phyloP scores from a whole-genome alignment of 1,140 invertebrate genomes.

The Drosophila bocqueti region DNA sequence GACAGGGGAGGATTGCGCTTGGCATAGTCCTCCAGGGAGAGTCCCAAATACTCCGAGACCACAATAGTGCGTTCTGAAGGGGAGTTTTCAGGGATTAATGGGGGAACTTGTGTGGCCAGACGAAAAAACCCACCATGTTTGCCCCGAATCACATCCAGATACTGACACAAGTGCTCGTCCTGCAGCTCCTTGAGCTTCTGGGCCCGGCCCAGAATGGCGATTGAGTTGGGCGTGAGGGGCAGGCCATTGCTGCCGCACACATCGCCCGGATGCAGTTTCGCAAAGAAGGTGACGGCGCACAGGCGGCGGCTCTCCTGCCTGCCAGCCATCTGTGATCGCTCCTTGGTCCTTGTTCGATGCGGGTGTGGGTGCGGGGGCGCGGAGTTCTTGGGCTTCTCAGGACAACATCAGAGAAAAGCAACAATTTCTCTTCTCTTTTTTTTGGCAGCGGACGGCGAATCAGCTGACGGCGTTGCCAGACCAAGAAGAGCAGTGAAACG shows the following conservation, averaged over 20 bases:
- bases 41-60: constrained; percentile 94
- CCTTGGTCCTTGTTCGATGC: neutral
- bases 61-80: constrained; percentile 93
- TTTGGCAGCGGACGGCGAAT: constrained; percentile 11
- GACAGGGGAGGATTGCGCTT: constrained; percentile 84
- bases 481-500: neutral
- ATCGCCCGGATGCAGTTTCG: constrained; percentile 94
- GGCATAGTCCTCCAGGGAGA: constrained; percentile 86
- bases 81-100: neutral
- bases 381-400: neutral
- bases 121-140: constrained; percentile 93
- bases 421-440: constrained; percentile 37
- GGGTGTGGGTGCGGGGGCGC: neutral
- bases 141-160: constrained; percentile 95
- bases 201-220: constrained; percentile 95
- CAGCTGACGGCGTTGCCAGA: constrained; percentile 31
- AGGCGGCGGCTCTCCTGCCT: constrained; percentile 82
- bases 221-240: constrained; percentile 97
- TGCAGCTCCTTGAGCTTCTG: constrained; percentile 92
- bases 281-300: constrained; percentile 95
- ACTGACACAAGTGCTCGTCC: constrained; percentile 93
- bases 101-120: neutral
- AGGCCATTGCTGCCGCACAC: constrained; percentile 97
- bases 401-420: constrained; percentile 24
- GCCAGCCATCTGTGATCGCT: constrained; percentile 9